Percentiles rank a stretch among this genome's conserved stretches.
phyloP scores from a whole-genome alignment of 2,888 invertebrate species.

The Standfussiana lucernea region DNA sequence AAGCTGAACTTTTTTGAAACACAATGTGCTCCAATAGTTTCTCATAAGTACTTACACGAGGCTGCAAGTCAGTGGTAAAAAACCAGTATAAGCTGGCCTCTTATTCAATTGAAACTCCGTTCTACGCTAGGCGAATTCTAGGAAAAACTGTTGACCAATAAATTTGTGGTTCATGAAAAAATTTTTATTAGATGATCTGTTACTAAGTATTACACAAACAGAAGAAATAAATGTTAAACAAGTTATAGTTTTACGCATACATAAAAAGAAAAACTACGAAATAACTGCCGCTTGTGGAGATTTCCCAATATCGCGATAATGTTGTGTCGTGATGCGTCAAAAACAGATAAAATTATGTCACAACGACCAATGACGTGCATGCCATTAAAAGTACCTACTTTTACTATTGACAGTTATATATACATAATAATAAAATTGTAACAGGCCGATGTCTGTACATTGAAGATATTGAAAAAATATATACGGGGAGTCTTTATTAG shows the following conservation, averaged over 20 bases:
- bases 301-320: constrained; percentile 14
- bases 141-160: not conserved
- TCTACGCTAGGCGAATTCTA: not conserved
- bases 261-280: constrained; percentile 11
- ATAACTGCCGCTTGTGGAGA: not conserved
- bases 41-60: not conserved
- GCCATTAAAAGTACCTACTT: not conserved
- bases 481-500: no score
- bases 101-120: not conserved
- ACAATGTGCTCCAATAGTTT: not conserved
- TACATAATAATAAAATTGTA: no score
- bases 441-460: no score
- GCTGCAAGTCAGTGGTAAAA: not conserved
- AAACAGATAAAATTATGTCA: not conserved
- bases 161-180: not conserved
- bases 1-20: not conserved
- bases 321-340: not conserved
- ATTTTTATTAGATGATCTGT: not conserved
- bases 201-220: not conserved
- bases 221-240: not conserved
- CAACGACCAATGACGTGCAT: not conserved
- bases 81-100: not conserved
- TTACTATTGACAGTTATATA: no score
- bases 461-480: no score
- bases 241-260: not conserved